Evolutionary conservation across 92 coral and sea anemone species (phyloP).

Genomic region (Epizoanthus stellaris): DNA sequence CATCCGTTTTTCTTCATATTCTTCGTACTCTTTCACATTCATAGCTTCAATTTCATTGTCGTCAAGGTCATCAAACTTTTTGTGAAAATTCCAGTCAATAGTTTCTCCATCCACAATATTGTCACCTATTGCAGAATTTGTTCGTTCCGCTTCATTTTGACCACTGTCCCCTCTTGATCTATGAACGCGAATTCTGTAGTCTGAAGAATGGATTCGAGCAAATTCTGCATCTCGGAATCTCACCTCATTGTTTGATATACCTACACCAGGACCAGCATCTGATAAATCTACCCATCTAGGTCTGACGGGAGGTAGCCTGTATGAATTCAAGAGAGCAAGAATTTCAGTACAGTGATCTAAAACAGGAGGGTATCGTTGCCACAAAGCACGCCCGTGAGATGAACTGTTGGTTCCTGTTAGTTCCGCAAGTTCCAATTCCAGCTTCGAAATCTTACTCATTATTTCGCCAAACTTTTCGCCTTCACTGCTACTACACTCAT

Average conservation of each 20-base stretch:
- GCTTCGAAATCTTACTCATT: too few relatives aligned
- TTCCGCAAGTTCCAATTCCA: too few relatives aligned
- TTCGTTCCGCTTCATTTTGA: slow-evolving; percentile 40
- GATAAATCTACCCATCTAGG: slow-evolving; percentile 46
- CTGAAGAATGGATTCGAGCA: slow-evolving; percentile 24
- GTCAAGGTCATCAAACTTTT: slow-evolving; percentile 56
- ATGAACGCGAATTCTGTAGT: slow-evolving; percentile 27
- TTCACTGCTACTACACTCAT: too few relatives aligned
- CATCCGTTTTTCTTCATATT: slow-evolving; percentile 54
- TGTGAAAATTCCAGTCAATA: slow-evolving; percentile 61
- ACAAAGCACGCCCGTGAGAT: too few relatives aligned
- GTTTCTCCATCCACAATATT: slow-evolving; percentile 68
- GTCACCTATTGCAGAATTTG: slow-evolving; percentile 53
- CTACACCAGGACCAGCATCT: slow-evolving; percentile 43
- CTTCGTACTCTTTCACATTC: slow-evolving; percentile 48
- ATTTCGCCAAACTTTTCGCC: too few relatives aligned
- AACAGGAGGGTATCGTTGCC: too few relatives aligned
- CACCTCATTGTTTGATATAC: slow-evolving; percentile 33
- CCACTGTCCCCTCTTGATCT: slow-evolving; percentile 36
- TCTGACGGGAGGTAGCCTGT: slow-evolving; percentile 20
- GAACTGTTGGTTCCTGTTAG: too few relatives aligned
- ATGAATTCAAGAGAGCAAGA: too few relatives aligned
- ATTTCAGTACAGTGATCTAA: too few relatives aligned
- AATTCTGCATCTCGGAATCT: slow-evolving; percentile 48
- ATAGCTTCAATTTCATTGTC: slow-evolving; percentile 53